Percentiles rank a stretch among this genome's conserved stretches.
Conservation (phyloP, 1,140 invertebrate species). For the Colletes gigas region DNA sequence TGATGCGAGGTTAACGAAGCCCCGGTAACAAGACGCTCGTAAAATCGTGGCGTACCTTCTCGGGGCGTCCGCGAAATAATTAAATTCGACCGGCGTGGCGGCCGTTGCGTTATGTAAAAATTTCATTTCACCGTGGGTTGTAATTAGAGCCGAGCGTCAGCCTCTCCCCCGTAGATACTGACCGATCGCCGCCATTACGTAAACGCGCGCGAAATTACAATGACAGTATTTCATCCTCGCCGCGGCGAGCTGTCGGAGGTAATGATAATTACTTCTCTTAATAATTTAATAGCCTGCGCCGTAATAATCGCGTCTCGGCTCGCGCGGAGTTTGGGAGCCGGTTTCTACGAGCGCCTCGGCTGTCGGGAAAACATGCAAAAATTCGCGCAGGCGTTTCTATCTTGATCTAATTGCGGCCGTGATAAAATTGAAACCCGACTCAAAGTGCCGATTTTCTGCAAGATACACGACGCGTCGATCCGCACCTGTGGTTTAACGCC, state of each 20-base stretch:
- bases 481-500: conserved; percentile 10
- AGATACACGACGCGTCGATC: conserved; percentile 12
- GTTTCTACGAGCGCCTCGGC: background rate
- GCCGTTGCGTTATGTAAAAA: conserved; percentile 45
- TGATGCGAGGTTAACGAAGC: background rate
- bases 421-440: conserved; percentile 25
- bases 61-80: conserved; percentile 10
- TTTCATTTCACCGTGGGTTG: conserved; percentile 34
- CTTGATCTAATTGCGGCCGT: conserved; percentile 8
- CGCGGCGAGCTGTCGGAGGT: conserved; percentile 6
- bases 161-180: conserved; percentile 39
- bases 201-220: conserved; percentile 34
- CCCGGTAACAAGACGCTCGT: conserved; percentile 23
- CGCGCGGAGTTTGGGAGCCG: conserved; percentile 11
- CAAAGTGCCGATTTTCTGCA: conserved; percentile 5
- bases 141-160: conserved; percentile 40
- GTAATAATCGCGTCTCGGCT: background rate
- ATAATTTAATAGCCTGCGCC: conserved; percentile 29
- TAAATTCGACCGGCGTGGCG: conserved; percentile 45
- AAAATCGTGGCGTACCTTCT: conserved; percentile 33
- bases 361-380: background rate
- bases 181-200: conserved; percentile 44
- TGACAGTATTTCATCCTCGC: conserved; percentile 34
- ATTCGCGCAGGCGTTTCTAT: background rate
- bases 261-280: conserved; percentile 38